phyloP scores from a whole-genome alignment of 2,113 vertebrate species.

The Petaurus breviceps region DNA sequence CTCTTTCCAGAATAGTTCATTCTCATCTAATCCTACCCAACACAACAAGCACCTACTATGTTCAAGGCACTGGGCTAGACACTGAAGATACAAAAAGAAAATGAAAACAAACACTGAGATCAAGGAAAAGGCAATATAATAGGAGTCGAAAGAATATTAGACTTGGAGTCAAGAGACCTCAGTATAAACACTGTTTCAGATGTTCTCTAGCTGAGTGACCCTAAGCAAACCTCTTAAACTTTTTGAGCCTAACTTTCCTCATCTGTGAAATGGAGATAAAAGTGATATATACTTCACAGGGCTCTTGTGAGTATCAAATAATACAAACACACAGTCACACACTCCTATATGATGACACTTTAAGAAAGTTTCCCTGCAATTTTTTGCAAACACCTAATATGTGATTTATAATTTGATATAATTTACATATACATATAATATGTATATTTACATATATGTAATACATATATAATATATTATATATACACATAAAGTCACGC shows the following conservation, averaged over 20 bases:
- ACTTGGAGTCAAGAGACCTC: background rate
- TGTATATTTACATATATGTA: too few relatives aligned
- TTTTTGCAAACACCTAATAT: slow-evolving; percentile 73
- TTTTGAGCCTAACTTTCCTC: background rate
- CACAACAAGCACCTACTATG: background rate
- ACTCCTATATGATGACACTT: slow-evolving; percentile 29
- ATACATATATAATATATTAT: too few relatives aligned
- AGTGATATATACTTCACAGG: background rate
- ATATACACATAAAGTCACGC: too few relatives aligned
- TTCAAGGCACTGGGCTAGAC: background rate
- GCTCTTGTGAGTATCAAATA: background rate
- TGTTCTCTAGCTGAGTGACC: background rate
- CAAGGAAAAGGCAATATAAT: background rate
- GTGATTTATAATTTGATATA: too few relatives aligned
- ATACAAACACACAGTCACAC: background rate
- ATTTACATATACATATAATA: too few relatives aligned
- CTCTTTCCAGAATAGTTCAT: background rate
- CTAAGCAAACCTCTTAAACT: background rate
- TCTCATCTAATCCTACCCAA: background rate
- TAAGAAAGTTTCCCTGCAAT: slow-evolving; percentile 66
- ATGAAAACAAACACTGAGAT: background rate
- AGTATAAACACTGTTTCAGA: background rate
- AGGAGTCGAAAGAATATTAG: background rate
- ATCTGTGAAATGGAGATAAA: background rate
- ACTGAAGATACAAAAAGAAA: background rate